Conservation (phyloP, 2,797 vertebrate genomes). For the Cyclura pinguis region DNA sequence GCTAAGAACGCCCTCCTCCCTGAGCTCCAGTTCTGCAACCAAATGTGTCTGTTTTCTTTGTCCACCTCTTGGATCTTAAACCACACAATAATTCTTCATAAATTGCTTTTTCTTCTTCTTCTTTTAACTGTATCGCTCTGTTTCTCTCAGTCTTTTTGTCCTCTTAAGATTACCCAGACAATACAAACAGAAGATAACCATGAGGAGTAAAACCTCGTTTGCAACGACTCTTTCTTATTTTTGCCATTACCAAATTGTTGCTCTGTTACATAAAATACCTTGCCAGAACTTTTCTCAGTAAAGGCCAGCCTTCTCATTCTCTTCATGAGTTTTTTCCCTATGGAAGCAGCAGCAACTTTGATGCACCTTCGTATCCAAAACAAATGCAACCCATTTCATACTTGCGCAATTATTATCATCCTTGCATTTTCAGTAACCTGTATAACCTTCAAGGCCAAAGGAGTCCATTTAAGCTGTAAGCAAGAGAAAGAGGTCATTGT, state of each 20-base stretch:
- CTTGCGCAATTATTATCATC: conserved; percentile 59
- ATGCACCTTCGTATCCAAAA: conserved; percentile 40
- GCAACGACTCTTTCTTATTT: conserved; percentile 15
- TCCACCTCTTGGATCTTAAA: neutral
- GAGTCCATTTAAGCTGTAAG: conserved; percentile 45
- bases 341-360: conserved; percentile 41
- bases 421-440: conserved; percentile 34
- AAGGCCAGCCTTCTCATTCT: conserved; percentile 53
- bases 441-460: conserved; percentile 29
- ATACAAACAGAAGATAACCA: neutral
- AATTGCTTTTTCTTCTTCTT: neutral
- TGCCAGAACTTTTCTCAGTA: conserved; percentile 46
- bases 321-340: conserved; percentile 34
- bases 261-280: conserved; percentile 29
- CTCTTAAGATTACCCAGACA: conserved; percentile 1
- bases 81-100: neutral
- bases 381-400: conserved; percentile 56
- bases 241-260: conserved; percentile 19
- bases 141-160: neutral
- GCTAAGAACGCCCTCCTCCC: neutral
- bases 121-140: neutral
- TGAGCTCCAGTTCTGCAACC: neutral
- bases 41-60: neutral
- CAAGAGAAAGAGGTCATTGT: conserved; percentile 31
- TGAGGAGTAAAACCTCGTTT: neutral